phyloP scores from a whole-genome alignment of 2,888 invertebrate genomes.

The Chrysodeixis includens region DNA sequence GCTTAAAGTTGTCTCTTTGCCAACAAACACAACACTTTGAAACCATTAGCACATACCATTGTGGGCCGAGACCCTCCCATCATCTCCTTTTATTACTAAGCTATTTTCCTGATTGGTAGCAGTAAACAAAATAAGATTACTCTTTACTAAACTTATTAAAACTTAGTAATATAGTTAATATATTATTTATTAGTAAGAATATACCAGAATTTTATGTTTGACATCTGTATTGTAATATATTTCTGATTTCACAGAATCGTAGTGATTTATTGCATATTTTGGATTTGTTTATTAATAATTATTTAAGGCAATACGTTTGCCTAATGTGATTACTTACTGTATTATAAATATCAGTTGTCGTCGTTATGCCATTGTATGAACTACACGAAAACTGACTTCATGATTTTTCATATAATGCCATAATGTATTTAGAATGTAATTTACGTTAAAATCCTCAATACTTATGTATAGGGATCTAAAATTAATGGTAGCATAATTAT shows the following conservation, averaged over 20 bases:
- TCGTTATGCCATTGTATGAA: conserved; percentile 1
- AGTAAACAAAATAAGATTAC: conserved; percentile 14
- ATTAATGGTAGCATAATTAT: conserved; percentile 17
- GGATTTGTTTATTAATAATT: conserved; percentile 28
- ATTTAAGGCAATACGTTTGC: conserved; percentile 18
- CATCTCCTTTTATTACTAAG: conserved; percentile 18
- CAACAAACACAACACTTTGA: conserved; percentile 20
- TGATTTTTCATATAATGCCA: conserved; percentile 16
- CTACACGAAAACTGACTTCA: not conserved
- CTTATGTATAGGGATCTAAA: conserved; percentile 18
- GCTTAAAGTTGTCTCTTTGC: conserved; percentile 51
- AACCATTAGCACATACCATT: conserved; percentile 21
- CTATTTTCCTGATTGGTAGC: conserved; percentile 18
- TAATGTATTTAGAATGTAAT: conserved; percentile 3
- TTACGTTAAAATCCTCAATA: conserved; percentile 14
- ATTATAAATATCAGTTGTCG: conserved; percentile 35
- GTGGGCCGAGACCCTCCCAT: conserved; percentile 22
- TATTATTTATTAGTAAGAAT: conserved; percentile 28
- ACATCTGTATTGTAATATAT: conserved; percentile 44
- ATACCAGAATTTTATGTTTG: conserved; percentile 18
- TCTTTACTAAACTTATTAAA: conserved; percentile 20
- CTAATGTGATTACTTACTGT: conserved; percentile 25
- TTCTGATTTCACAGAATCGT: conserved; percentile 31
- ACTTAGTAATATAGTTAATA: conserved; percentile 29
- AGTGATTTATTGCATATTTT: conserved; percentile 23